phyloP scores from a whole-genome alignment of 2,113 vertebrate species.

The Pogona vitticeps region DNA sequence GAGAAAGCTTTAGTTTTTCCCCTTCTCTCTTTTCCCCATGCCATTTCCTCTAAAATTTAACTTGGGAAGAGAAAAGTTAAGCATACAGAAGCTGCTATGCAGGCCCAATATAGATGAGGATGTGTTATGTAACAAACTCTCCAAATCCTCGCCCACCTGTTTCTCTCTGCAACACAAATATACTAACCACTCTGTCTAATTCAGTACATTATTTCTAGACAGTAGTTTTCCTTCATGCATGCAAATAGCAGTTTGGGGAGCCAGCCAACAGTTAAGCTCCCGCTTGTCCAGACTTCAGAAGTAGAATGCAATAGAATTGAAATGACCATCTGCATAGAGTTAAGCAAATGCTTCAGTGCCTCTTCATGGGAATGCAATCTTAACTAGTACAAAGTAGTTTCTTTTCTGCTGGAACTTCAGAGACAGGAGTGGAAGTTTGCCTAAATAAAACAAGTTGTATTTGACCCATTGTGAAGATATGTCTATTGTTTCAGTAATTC shows the following conservation, averaged over 20 bases:
- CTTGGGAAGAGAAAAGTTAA: neutral
- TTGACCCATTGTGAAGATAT: neutral
- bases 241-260: slow-evolving; percentile 9
- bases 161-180: slow-evolving; percentile 1
- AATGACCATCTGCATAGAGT: neutral
- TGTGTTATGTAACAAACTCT: neutral
- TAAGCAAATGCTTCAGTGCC: slow-evolving; percentile 8
- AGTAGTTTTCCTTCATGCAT: neutral
- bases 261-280: neutral
- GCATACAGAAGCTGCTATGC: neutral
- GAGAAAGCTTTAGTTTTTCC: neutral
- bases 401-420: neutral
- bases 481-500: neutral
- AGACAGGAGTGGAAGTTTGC: neutral
- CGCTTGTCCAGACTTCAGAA: neutral
- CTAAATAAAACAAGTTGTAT: slow-evolving; percentile 1
- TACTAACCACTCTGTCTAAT: neutral
- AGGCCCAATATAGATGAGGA: neutral
- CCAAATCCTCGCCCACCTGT: slow-evolving; percentile 5
- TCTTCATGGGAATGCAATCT: neutral
- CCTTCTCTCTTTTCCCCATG: neutral
- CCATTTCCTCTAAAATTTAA: neutral
- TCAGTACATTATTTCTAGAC: neutral
- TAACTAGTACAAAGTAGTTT: neutral
- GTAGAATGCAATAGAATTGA: neutral